Conservation (phyloP, 2,113 vertebrate species). For the Halcyon malimbica region DNA sequence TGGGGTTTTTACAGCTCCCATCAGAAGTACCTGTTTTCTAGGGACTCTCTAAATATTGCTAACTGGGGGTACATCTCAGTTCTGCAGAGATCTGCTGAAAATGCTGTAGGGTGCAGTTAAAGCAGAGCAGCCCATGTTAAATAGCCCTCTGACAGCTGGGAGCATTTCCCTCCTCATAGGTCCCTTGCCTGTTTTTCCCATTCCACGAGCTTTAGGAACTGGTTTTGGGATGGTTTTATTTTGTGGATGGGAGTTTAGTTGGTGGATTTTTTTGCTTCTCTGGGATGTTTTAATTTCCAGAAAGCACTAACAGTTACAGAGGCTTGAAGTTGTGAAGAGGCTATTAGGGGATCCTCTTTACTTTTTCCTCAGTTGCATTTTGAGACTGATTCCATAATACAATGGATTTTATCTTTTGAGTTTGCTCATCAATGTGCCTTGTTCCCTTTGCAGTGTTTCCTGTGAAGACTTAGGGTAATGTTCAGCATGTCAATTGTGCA, state of each 20-base stretch:
- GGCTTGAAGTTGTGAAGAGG: neutral
- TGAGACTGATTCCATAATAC: neutral
- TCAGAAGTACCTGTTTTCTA: neutral
- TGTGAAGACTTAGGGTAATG: neutral
- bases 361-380: neutral
- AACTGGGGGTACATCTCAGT: neutral
- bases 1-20: neutral
- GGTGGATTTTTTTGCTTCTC: accelerated
- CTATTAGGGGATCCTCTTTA: neutral
- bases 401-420: neutral
- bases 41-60: neutral
- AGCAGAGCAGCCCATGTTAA: accelerated
- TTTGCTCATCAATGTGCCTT: neutral
- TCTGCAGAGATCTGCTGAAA: neutral
- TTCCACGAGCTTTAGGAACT: neutral
- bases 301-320: neutral
- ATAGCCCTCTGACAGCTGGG: neutral
- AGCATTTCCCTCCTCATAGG: neutral
- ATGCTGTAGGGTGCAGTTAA: neutral
- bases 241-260: neutral
- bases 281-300: neutral
- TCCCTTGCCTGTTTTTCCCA: neutral
- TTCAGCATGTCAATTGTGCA: neutral
- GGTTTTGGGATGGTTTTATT: neutral
- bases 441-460: neutral